phyloP scores from a whole-genome alignment of 2,113 vertebrate genomes.

The Sterna hirundo region DNA sequence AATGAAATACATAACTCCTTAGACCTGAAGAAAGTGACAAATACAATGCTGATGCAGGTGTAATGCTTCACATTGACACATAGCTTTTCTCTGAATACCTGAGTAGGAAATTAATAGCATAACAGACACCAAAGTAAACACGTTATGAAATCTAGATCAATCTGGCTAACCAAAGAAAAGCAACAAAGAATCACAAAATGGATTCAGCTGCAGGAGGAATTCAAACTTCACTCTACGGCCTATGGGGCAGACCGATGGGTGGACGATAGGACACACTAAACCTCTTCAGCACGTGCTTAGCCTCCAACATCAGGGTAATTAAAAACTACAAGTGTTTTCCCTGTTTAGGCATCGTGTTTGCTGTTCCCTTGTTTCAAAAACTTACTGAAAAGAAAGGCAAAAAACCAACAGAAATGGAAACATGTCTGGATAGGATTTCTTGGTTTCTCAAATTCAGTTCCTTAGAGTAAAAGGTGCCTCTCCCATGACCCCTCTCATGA shows the following conservation, averaged over 20 bases:
- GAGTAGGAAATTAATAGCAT: slow-evolving; percentile 23
- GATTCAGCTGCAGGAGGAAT: neutral
- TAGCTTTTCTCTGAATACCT: neutral
- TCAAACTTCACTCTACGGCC: neutral
- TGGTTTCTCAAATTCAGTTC: neutral
- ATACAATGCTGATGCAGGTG: neutral
- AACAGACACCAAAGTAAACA: slow-evolving; percentile 19
- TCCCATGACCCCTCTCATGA: neutral
- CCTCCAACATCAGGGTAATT: neutral
- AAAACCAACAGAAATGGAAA: neutral
- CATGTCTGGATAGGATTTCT: neutral
- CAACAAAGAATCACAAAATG: neutral
- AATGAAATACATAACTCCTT: neutral
- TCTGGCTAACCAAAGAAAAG: neutral
- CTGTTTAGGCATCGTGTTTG: neutral
- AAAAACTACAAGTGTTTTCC: neutral
- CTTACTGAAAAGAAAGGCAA: neutral
- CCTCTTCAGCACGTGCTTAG: neutral
- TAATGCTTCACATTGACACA: slow-evolving; percentile 14
- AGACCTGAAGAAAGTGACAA: neutral
- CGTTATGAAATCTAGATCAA: neutral
- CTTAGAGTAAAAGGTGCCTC: neutral
- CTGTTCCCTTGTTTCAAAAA: neutral
- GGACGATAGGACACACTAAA: neutral
- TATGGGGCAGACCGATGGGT: fast-evolving